These are phyloP conservation scores for Plusia festucae DNA, from an alignment of 2,888 invertebrate species.

Conservation along the genomic window DNA sequence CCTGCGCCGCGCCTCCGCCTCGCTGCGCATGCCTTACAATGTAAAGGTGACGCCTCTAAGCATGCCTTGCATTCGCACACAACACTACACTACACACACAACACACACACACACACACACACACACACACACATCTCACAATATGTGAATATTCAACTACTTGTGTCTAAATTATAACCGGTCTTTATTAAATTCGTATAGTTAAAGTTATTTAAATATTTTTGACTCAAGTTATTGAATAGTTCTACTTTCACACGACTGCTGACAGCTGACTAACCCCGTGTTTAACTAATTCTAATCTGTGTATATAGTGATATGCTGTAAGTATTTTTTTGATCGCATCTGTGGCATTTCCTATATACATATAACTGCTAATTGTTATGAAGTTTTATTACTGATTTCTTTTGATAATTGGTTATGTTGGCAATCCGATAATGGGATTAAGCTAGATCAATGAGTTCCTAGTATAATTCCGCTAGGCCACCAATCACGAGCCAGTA, in stretches of 20 bases:
- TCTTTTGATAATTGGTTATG: too few species aligned
- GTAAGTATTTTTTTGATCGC: not conserved
- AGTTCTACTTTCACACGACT: not conserved
- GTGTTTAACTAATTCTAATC: not conserved
- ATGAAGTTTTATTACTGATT: too few species aligned
- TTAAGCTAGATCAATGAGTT: too few species aligned
- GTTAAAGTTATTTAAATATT: not conserved
- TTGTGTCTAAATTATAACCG: not conserved
- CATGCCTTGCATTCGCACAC: constrained; percentile 39
- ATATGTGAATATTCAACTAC: not conserved
- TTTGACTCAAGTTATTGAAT: not conserved
- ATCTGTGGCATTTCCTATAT: not conserved
- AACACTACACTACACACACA: not conserved
- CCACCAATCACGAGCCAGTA: too few species aligned
- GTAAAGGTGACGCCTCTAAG: constrained; percentile 76
- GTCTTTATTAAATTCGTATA: not conserved
- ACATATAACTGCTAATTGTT: too few species aligned
- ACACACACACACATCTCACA: not conserved
- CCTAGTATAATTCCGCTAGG: too few species aligned
- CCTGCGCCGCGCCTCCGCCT: constrained; percentile 92
- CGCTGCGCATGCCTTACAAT: constrained; percentile 91
- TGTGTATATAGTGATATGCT: not conserved
- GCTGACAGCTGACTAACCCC: too few species aligned
- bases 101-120: not conserved
- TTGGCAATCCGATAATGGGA: too few species aligned